Base-by-base conservation (phyloP, 2,888 invertebrate genomes). In the Diloba caeruleocephala region DNA sequence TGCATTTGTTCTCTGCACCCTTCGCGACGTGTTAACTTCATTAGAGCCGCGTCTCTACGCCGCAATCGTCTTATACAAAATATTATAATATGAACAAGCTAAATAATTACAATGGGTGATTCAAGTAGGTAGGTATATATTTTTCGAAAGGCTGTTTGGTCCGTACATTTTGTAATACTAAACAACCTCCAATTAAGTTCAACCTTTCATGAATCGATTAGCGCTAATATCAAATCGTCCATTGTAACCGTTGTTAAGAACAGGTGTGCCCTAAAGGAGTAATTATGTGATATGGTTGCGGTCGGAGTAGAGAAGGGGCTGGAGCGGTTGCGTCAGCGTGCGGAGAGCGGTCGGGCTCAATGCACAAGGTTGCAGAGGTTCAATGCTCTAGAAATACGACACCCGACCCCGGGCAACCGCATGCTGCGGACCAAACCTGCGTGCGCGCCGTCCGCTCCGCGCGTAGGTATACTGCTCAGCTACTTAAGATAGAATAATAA, bases 361-460 rank as follows among this genome's bases (percentile, higher is more conserved):
- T 85, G 87, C 87, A 91, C 93, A 93, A 93, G 93, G 93, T 92
- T 92, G 92, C 88, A 85, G 87, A 91, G 90, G 92, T 92, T 93
- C 92, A 93, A 92, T 92, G 92, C 90, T 92, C 93, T 92, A 93
- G 90, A 92, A 92, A 92, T 90, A 91, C 87, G 85, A 91, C 82
- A 88, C 84, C 84, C 89, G 91, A 91, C 90, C 92, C 89, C 88
- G 84, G 76, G 76, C 84, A 81, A 83, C 84, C 86, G 81, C 82
- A 82, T 82, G 78, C 76, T 68, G 78, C 76, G 71, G 74, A 66
- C 75, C 76, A 60, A 76, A 80, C 74, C 69, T 77, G 78, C 80
- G 79, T 73, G 69, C 63, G 73, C 65, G 64, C 74, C 64, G 69
- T 67, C 59, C 44, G 57, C 63, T 51, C 63, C 62, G 58, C 45